Evolutionary conservation across 2,888 invertebrate genomes (phyloP), one percentile per base, ranked within the genome.

Genomic region (Drosophila mimetica): DNA sequence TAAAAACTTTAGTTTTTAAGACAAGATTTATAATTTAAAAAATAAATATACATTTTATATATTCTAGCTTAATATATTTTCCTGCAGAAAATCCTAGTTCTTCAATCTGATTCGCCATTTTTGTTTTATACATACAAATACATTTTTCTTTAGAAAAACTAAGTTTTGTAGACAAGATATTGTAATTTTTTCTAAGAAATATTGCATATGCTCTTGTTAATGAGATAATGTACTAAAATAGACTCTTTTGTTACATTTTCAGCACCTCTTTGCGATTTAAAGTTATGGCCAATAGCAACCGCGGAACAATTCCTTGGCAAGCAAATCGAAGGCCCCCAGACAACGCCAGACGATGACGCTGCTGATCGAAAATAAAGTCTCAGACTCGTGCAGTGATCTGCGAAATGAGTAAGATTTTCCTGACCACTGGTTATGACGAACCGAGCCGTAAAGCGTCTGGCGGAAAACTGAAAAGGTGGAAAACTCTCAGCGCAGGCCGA

Each of bases 311-410:
- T 54, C 32, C 42, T 70, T 64, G 53, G 39, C 50, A 53, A 48
- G 18, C 48, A 36, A 39, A 53, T 52, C 11, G 47, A 13, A 42
- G 47, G 25, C 14, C 25, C 36, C 14, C 47, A 53, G 53, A 63
- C 53, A 36, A 14, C 69, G 75, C 55, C 71, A 74, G 48, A 39
- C 59, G 60, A 73, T 79, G 82, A 77, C 75, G 77, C 46, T 63
- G 36, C 41, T 41, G 5, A 71, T 76, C 76, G 72, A 85, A 88
- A 79, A 83, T 86, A 87, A 74, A 36, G 7, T n/a, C 13, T 14
- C 54, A 32, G 32, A 65, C 20, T 42, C 42, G 47, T 66, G 20
- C 39, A 44, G 20, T 14, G 28, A 37, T 32, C n/a, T 30, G 11
- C 36, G 47, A 32, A 18, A 57, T 42, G 9, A 20, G 9, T 18